Conservation (phyloP, 2,797 vertebrate species). For the Spatula clypeata region DNA sequence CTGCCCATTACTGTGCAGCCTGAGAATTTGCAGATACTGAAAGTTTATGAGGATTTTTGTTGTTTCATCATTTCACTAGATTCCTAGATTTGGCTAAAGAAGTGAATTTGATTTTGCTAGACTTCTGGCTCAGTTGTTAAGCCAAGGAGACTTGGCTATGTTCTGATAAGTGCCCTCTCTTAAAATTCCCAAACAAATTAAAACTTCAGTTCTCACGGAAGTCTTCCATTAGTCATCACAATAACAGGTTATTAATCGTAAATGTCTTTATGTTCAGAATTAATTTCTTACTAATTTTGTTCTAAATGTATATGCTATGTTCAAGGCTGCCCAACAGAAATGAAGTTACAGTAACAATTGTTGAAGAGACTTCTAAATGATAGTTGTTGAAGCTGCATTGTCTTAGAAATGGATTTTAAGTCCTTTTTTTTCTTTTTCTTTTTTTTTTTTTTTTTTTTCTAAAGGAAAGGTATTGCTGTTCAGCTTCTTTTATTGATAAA, state of each 20-base stretch:
- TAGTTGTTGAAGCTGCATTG: neutral
- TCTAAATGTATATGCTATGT: neutral
- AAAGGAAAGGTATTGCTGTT: neutral
- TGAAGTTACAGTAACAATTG: neutral
- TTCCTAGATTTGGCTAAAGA: conserved; percentile 1
- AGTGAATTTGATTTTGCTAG: neutral
- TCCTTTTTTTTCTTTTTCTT: neutral
- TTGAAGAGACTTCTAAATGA: neutral
- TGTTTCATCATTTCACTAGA: neutral
- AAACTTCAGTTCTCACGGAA: neutral
- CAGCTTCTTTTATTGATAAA: neutral
- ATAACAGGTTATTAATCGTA: conserved; percentile 23
- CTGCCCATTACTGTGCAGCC: neutral
- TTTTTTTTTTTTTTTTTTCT: neutral
- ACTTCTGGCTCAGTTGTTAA: conserved; percentile 1
- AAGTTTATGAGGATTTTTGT: neutral
- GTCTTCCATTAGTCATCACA: neutral
- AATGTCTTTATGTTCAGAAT: neutral
- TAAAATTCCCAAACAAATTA: neutral
- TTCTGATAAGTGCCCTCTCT: neutral
- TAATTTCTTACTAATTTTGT: neutral
- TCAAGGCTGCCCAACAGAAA: neutral
- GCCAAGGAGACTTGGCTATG: neutral
- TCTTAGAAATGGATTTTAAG: neutral
- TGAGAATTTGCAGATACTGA: neutral